These are phyloP conservation scores for Pteronotus mesoamericanus DNA, from an alignment of 2,797 vertebrate genomes.

Conservation along the genomic window DNA sequence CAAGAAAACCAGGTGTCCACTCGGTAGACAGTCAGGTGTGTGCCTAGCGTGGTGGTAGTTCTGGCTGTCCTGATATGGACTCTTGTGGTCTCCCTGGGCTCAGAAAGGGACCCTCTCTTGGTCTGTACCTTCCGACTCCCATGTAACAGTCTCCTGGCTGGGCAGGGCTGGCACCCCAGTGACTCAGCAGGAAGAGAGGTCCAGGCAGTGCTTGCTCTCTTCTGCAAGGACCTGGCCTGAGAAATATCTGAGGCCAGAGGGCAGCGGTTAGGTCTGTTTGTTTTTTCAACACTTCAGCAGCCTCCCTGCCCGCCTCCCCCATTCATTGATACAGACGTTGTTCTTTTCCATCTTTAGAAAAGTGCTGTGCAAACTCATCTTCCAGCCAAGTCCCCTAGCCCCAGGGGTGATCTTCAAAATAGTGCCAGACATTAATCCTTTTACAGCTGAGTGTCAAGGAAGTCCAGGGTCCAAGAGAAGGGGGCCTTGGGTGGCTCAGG, in stretches of 20 bases:
- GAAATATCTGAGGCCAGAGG: background rate
- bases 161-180: background rate
- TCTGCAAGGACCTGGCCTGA: background rate
- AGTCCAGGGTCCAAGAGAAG: background rate
- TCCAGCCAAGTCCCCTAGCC: background rate
- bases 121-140: background rate
- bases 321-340: background rate
- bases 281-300: background rate
- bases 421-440: background rate
- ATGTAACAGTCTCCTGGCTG: background rate
- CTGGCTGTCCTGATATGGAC: rapidly evolving
- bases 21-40: background rate
- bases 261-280: background rate
- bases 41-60: background rate
- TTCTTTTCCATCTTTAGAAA: slow-evolving; percentile 34
- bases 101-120: background rate
- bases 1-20: background rate
- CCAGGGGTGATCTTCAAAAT: slow-evolving; percentile 3
- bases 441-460: background rate
- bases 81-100: background rate
- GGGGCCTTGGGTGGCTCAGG: background rate
- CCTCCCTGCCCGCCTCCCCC: background rate
- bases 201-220: background rate
- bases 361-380: background rate
- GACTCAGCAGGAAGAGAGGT: slow-evolving; percentile 38